Base-by-base conservation (phyloP, 1,140 invertebrate species). In the Drosophila navojoa region DNA sequence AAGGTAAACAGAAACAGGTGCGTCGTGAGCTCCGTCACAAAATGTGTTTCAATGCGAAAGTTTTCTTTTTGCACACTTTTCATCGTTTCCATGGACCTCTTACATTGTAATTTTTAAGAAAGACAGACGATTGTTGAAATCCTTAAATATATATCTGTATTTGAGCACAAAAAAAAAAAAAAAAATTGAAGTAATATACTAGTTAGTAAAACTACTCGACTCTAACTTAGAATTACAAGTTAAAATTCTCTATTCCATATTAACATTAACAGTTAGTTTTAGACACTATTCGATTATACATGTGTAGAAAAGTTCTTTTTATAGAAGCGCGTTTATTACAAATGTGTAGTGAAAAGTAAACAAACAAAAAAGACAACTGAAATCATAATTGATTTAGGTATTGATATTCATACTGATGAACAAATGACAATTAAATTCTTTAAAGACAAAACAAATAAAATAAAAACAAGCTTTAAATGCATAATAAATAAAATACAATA, bases 221-320 rank as follows among this genome's bases (percentile, higher is more conserved):
- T 79, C 78, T 84, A 84, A 77, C 70, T 69, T 75, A 72, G 42
- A 4, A 19, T 52, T 82, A 85, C 62, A 64, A 55, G 47, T 77
- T 76, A 72, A 67, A 86, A 50, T 82, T 76, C 61, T 76, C 75
- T 89, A 89, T 86, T 81, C 60, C 76, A 77, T 87, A 87, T 89
- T 87, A 75, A 71, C 22, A 64, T 71, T 89, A 87, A 89, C 79
- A 82, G 63, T 15, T 89, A 86, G 76, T 49, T 82, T 32, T 87
- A 90, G 86, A 52, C 66, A 69, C 79, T 80, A 87, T 89, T 89
- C 82, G 84, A 87, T 89, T 89, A 79, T 86, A 86, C 71, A 87
- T 87, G 66, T 87, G 69, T 86, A 86, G 81, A 44, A 78, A 29
- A 44, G 15, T 60, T 86, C 78, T 86, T 86, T 85, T 71, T 60